These are phyloP conservation scores for Papilio polytes DNA, from an alignment of 1,140 invertebrate genomes.

Conservation along the genomic window DNA sequence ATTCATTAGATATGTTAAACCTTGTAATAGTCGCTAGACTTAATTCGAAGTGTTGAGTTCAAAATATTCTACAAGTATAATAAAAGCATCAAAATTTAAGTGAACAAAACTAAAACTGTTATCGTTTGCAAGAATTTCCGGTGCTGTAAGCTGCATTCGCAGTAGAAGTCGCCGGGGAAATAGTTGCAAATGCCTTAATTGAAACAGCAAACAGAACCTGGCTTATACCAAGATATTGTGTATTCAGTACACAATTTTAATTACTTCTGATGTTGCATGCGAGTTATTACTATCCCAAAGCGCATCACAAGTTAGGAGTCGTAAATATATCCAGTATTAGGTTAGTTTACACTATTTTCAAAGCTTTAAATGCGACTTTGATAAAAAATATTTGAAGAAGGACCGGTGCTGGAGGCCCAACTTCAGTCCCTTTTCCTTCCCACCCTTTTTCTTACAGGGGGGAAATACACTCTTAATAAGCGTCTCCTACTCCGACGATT, in stretches of 20 bases:
- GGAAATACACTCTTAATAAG: too few species aligned
- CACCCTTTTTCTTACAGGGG: too few species aligned
- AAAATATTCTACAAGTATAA: neutral
- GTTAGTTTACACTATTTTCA: too few species aligned
- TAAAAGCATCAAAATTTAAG: neutral
- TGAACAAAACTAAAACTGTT: neutral
- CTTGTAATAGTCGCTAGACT: too few species aligned
- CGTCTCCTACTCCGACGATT: too few species aligned
- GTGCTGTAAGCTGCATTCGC: neutral
- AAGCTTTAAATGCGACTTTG: too few species aligned
- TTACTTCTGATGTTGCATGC: neutral
- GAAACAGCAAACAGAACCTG: constrained; percentile 2
- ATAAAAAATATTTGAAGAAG: too few species aligned
- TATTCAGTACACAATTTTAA: constrained; percentile 2
- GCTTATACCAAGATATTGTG: neutral
- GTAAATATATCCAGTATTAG: neutral
- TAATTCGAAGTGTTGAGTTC: too few species aligned
- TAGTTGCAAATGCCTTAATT: constrained; percentile 18
- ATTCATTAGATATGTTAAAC: too few species aligned
- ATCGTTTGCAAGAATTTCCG: neutral
- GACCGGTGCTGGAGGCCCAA: too few species aligned
- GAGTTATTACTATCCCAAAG: neutral
- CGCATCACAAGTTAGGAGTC: neutral
- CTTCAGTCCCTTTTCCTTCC: too few species aligned
- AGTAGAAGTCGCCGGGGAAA: neutral